phyloP scores from a whole-genome alignment of 2,797 vertebrate species.

The Amblyraja radiata region DNA sequence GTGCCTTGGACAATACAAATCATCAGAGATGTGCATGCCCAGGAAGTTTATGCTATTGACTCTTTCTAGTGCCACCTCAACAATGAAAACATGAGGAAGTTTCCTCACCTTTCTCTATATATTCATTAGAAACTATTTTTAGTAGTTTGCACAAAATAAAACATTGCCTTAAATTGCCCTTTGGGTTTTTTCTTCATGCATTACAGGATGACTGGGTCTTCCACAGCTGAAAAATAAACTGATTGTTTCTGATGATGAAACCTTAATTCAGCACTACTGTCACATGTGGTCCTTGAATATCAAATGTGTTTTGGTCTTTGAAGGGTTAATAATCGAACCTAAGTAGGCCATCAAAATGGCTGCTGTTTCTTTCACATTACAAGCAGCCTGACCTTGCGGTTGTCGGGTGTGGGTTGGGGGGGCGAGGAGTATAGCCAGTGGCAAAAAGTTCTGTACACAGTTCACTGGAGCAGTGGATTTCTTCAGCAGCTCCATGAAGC shows the following conservation, averaged over 20 bases:
- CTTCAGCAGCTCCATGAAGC: slow-evolving; percentile 38
- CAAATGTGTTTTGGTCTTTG: background rate
- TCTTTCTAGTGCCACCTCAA: too few relatives aligned
- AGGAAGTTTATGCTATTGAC: too few relatives aligned
- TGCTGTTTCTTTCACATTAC: slow-evolving; percentile 24
- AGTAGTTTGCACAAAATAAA: background rate
- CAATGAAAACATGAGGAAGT: too few relatives aligned
- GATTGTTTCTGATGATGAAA: background rate
- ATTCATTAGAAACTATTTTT: background rate
- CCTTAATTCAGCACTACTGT: background rate
- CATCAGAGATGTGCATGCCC: too few relatives aligned
- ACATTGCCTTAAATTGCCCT: background rate
- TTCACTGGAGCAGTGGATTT: slow-evolving; percentile 36
- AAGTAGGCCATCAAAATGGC: slow-evolving; percentile 13
- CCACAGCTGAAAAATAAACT: background rate
- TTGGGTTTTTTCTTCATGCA: background rate
- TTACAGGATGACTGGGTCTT: background rate
- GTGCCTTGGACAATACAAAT: too few relatives aligned
- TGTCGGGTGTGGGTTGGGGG: slow-evolving; percentile 1
- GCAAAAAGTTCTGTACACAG: slow-evolving; percentile 30
- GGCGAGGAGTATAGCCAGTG: slow-evolving; percentile 26
- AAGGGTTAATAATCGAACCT: background rate
- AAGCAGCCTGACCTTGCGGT: slow-evolving; percentile 25
- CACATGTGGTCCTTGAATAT: background rate
- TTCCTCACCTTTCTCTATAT: too few relatives aligned